Percentiles rank a stretch among this genome's conserved stretches.
phyloP scores from a whole-genome alignment of 2,113 vertebrate genomes.

The Spea bombifrons region DNA sequence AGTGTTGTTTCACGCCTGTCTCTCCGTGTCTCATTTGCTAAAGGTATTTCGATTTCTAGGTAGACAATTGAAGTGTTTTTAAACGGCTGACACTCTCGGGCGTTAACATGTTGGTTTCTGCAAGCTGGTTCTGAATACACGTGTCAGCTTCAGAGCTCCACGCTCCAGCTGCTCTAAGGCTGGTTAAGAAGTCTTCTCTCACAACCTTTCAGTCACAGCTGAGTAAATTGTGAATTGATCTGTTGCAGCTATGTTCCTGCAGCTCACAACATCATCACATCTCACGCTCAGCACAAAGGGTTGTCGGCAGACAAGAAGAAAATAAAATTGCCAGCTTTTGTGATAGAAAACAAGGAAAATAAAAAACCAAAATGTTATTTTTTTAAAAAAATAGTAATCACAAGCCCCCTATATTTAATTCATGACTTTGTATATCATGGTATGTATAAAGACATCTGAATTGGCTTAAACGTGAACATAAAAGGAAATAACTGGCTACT shows the following conservation, averaged over 20 bases:
- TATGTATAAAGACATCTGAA: too few species aligned
- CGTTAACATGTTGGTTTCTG: constrained; percentile 21
- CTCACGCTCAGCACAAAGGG: constrained; percentile 6
- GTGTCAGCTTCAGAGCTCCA: constrained; percentile 20
- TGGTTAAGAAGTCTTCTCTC: constrained; percentile 38
- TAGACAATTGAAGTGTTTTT: constrained; percentile 38
- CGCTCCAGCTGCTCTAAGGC: constrained; percentile 9
- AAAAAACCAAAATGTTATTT: too few species aligned
- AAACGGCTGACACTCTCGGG: constrained; percentile 35
- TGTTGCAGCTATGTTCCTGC: constrained; percentile 24
- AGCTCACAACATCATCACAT: constrained; percentile 31
- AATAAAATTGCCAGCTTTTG: constrained; percentile 27
- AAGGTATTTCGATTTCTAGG: constrained; percentile 37
- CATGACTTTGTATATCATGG: too few species aligned
- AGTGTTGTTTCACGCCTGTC: constrained; percentile 29
- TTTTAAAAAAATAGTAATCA: too few species aligned
- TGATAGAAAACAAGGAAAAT: not conserved
- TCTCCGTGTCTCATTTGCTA: constrained; percentile 41
- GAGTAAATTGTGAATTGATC: constrained; percentile 48
- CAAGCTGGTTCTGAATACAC: constrained; percentile 32
- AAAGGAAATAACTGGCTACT: too few species aligned
- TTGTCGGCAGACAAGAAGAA: not conserved
- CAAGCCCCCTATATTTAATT: too few species aligned
- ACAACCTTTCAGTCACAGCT: constrained; percentile 43
- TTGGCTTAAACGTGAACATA: too few species aligned